Conservation (phyloP, 2,888 invertebrate genomes). For the Alloscopus bannaensis region DNA sequence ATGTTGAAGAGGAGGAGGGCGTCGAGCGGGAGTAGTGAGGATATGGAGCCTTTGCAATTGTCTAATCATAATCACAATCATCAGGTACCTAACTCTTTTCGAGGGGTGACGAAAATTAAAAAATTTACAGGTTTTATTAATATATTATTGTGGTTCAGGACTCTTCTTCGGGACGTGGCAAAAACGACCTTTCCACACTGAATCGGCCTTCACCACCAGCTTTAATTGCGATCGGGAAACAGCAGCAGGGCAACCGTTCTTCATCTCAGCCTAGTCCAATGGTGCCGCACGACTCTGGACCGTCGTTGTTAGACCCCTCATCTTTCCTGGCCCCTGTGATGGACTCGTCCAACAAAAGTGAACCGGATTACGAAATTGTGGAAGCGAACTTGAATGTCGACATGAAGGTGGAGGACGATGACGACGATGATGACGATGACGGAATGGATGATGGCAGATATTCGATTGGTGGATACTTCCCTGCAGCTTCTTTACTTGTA, state of each 20-base stretch:
- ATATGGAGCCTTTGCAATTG: conserved; percentile 66
- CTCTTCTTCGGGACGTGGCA: conserved; percentile 46
- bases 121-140: neutral
- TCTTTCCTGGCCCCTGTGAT: conserved; percentile 72
- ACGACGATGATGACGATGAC: conserved; percentile 73
- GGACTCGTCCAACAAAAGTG: conserved; percentile 67
- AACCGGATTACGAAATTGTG: conserved; percentile 70
- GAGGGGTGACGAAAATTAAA: too few relatives aligned
- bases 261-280: conserved; percentile 71
- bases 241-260: conserved; percentile 60
- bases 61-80: conserved; percentile 65
- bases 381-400: conserved; percentile 69
- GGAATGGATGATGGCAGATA: conserved; percentile 71
- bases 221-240: conserved; percentile 66
- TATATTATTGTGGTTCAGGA: conserved; percentile 34
- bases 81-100: too few relatives aligned
- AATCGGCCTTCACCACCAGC: conserved; percentile 73
- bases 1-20: conserved; percentile 69
- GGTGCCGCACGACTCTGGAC: conserved; percentile 68
- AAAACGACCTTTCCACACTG: conserved; percentile 60
- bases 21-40: conserved; percentile 71
- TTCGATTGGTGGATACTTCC: conserved; percentile 72
- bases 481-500: conserved; percentile 71
- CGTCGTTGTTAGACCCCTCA: conserved; percentile 58
- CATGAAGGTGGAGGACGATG: conserved; percentile 72